A percentile compares a stretch with the other conserved stretches of the same genome.
These are phyloP conservation scores for Urophycis tenuis DNA, from an alignment of 2,797 vertebrate species.

Conservation along the genomic window DNA sequence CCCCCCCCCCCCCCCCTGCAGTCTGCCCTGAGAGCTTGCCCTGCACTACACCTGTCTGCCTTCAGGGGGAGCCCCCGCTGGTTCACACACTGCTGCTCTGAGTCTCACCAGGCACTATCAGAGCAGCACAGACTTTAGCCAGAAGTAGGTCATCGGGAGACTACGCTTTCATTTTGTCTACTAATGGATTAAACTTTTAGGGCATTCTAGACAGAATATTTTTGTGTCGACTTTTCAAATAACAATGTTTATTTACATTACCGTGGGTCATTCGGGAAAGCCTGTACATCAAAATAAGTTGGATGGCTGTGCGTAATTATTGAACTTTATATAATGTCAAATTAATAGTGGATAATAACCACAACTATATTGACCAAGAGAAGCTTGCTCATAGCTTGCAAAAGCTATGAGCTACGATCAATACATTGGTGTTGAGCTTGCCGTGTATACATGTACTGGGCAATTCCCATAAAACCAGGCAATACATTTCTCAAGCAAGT, in stretches of 20 bases:
- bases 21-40: slow-evolving; percentile 9
- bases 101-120: neutral
- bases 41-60: slow-evolving; percentile 30
- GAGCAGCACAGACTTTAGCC: slow-evolving; percentile 6
- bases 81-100: neutral
- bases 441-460: neutral
- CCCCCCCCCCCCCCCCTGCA: neutral
- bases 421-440: no score
- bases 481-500: neutral
- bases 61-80: slow-evolving; percentile 54
- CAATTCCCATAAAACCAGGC: neutral
- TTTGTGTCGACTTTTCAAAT: neutral
- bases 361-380: no score
- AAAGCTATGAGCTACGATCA: no score
- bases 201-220: neutral
- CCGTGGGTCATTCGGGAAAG: neutral
- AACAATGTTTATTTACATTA: neutral
- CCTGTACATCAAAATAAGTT: no score
- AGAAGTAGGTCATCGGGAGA: neutral
- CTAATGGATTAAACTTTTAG: neutral
- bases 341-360: neutral
- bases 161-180: neutral
- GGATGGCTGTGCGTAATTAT: neutral
- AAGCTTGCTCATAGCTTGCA: no score
- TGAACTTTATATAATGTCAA: neutral